These are phyloP conservation scores for Zootoca vivipara DNA, from an alignment of 2,113 vertebrate species.

Conservation along the genomic window DNA sequence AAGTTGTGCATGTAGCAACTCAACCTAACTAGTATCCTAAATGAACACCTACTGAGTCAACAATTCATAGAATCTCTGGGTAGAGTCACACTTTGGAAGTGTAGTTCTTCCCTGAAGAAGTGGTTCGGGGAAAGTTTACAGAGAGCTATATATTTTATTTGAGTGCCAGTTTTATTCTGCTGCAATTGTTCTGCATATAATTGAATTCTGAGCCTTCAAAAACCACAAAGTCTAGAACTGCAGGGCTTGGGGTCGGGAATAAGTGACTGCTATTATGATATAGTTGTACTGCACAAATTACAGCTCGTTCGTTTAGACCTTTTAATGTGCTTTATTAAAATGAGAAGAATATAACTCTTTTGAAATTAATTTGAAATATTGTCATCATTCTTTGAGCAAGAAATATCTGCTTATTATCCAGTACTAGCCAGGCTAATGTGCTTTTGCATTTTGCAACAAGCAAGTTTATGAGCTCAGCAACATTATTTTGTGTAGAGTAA, in stretches of 20 bases:
- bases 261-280: constrained; percentile 9
- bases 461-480: constrained; percentile 56
- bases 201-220: not conserved
- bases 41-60: not conserved
- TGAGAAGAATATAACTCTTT: constrained; percentile 26
- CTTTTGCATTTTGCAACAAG: constrained; percentile 55
- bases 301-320: constrained; percentile 42
- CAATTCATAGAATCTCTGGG: not conserved
- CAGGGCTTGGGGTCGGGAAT: not conserved
- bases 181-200: not conserved
- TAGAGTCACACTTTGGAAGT: not conserved
- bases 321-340: constrained; percentile 44
- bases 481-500: constrained; percentile 37
- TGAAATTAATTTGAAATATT: constrained; percentile 46
- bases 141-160: not conserved
- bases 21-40: not conserved
- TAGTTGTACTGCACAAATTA: constrained; percentile 34
- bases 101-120: not conserved
- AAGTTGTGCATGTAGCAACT: not conserved
- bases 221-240: not conserved
- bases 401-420: constrained; percentile 42
- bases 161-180: not conserved
- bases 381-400: constrained; percentile 22
- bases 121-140: not conserved
- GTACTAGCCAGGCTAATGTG: constrained; percentile 42